phyloP scores from a whole-genome alignment of 2,797 vertebrate species.

The Bovichtus diacanthus region DNA sequence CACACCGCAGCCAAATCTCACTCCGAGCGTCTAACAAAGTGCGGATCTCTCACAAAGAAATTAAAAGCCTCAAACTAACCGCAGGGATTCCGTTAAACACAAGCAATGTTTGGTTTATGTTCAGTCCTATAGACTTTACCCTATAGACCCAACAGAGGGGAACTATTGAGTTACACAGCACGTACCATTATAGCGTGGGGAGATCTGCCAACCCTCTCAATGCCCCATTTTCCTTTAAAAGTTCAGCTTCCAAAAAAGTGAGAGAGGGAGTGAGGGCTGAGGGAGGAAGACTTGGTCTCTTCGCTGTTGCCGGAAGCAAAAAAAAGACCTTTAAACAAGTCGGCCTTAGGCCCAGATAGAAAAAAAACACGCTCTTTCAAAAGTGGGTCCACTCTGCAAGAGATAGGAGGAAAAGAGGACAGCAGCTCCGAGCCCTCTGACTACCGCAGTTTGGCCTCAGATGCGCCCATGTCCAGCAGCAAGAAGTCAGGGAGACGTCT shows the following conservation, averaged over 20 bases:
- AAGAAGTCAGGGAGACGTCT: constrained; percentile 70
- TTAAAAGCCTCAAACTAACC: constrained; percentile 1
- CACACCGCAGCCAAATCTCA: constrained; percentile 20
- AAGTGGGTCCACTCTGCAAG: constrained; percentile 77
- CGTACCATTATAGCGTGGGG: constrained; percentile 90
- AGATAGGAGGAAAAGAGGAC: constrained; percentile 60
- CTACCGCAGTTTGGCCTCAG: constrained; percentile 63
- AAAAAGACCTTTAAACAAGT: constrained; percentile 83
- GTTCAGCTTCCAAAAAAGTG: constrained; percentile 86
- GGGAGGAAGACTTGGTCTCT: constrained; percentile 83
- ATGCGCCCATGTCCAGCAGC: constrained; percentile 72
- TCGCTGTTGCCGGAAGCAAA: constrained; percentile 87
- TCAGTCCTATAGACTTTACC: constrained; percentile 64
- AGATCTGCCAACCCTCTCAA: constrained; percentile 88
- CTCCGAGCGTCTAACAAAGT: constrained; percentile 21
- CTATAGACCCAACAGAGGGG: constrained; percentile 69
- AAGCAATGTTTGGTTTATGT: constrained; percentile 53
- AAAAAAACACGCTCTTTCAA: constrained; percentile 68
- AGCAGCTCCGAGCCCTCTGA: constrained; percentile 60
- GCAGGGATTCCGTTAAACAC: constrained; percentile 25
- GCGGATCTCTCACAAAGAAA: constrained; percentile 33
- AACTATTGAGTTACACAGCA: constrained; percentile 87
- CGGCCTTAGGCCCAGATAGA: constrained; percentile 79
- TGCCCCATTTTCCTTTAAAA: constrained; percentile 89
- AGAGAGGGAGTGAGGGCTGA: constrained; percentile 77